Base-by-base conservation (phyloP, 2,113 vertebrate genomes). In the Clarias macrocephalus region DNA sequence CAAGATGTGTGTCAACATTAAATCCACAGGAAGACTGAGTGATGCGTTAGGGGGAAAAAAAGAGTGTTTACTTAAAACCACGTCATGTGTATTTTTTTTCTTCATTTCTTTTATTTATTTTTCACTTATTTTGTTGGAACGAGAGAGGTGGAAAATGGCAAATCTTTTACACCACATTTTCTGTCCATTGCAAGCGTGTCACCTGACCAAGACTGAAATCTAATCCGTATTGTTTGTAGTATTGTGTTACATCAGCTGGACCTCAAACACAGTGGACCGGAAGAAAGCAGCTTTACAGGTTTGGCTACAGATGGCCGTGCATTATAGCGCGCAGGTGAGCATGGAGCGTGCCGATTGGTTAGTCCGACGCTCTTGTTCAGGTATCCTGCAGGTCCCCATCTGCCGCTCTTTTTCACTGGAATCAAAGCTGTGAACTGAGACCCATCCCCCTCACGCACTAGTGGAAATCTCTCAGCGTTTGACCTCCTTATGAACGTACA, bases 331-430 rank as follows among this genome's bases (percentile, higher is more conserved):
- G 56, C 80, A 86, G 88, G 75, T 86, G 75, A 80, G 60, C 11
- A 28, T 82, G 10, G 66, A 23, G 65, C 5, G 57, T 37, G 62
- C 52, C 28, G 83, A 76, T 87, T 85, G 86, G 66, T 83, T 85
- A 62, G 82, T 87, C 86, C 87, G 86, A 73, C 59, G 90, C 90
- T 88, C 89, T 77, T 56, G 76, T 80, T 87, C 75, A 80, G 80
- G 87, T 77, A 85, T 80, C 80, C 42, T 86, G 79, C 90, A 80
- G 30, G 57, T 88, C 62, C 54, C 94, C 93, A 93, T 94, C 92
- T 94, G 93, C 92, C 92, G 90, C 84, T 86, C 87, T 82, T 70
- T 88, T 83, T 81, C 72, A 13, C 83, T 84, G 68, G 60, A 77
- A 89, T 90, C 62, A 91, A 86, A 89, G 82, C 59, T 19, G 83